Conservation (phyloP, 2,113 vertebrate species). For the Oncorhynchus gorbuscha region DNA sequence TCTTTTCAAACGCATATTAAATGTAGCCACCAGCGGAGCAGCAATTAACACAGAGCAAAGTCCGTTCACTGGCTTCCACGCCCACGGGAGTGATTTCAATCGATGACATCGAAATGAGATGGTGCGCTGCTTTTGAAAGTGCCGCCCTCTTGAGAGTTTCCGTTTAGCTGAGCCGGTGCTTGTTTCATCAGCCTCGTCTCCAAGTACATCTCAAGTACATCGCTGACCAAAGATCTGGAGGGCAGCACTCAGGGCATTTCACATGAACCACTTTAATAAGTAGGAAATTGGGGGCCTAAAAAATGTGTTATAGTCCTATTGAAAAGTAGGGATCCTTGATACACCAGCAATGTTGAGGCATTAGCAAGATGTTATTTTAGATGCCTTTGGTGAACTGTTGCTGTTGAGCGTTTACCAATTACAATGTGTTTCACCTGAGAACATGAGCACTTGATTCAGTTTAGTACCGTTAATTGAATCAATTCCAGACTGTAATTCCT, state of each 20-base stretch:
- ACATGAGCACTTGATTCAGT: conserved; percentile 18
- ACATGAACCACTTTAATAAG: too few relatives aligned
- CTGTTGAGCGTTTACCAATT: background rate
- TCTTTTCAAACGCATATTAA: conserved; percentile 22
- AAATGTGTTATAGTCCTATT: background rate
- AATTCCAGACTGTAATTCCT: conserved; percentile 26
- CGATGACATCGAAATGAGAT: conserved; percentile 22
- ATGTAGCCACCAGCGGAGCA: conserved; percentile 20
- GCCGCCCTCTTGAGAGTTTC: conserved; percentile 20
- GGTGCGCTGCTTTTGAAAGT: conserved; percentile 9
- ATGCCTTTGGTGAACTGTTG: background rate
- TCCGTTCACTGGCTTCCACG: background rate
- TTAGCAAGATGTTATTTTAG: background rate
- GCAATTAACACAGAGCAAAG: conserved; percentile 38
- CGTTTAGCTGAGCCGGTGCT: background rate
- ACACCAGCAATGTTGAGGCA: background rate
- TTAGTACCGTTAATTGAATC: conserved; percentile 45
- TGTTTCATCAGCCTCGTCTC: conserved; percentile 1
- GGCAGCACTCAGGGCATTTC: background rate
- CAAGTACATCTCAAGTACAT: conserved; percentile 13
- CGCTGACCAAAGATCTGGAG: background rate
- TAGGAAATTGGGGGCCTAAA: too few relatives aligned
- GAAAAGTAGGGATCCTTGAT: background rate
- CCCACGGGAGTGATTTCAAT: conserved; percentile 21
- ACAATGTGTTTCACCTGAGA: conserved; percentile 32